Percentiles rank a stretch among this genome's conserved stretches.
Conservation (phyloP, 2,797 vertebrate species). For the Myotis findleyi region DNA sequence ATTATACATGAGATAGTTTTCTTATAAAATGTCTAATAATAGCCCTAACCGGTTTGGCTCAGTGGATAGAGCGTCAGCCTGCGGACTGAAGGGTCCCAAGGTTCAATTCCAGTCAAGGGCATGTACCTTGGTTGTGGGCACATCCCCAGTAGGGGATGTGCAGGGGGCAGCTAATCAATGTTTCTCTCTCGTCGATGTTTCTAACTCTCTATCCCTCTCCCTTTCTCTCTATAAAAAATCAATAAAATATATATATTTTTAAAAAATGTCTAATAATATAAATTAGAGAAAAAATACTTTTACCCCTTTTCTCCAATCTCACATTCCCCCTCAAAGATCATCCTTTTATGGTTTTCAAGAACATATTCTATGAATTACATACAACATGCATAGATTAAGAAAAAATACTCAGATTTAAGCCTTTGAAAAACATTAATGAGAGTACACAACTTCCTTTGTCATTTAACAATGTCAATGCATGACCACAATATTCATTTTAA, state of each 20-base stretch:
- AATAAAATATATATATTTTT: too few relatives aligned
- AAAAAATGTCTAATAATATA: not conserved
- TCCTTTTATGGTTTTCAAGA: conserved; percentile 13
- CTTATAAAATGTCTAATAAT: conserved; percentile 7
- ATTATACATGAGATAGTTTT: not conserved
- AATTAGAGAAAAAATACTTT: conserved; percentile 10
- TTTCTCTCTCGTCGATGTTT: too few relatives aligned
- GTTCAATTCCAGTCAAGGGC: too few relatives aligned
- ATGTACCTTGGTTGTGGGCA: too few relatives aligned
- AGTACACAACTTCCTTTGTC: not conserved
- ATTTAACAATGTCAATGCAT: not conserved
- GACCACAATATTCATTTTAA: conserved; percentile 5
- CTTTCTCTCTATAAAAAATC: too few relatives aligned
- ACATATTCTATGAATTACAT: not conserved
- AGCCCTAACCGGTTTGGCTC: too few relatives aligned
- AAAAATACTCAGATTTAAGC: not conserved
- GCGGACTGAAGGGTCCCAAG: too few relatives aligned
- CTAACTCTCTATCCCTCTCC: too few relatives aligned
- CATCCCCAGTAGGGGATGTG: too few relatives aligned
- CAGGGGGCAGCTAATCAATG: too few relatives aligned
- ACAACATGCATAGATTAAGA: not conserved
- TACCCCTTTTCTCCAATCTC: not conserved
- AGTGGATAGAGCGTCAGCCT: too few relatives aligned
- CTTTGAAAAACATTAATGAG: not conserved
- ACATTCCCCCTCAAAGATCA: not conserved